Evolutionary conservation across 2,888 invertebrate genomes (phyloP), one percentile per base, ranked within the genome.

Genomic region (Cetonia aurata): DNA sequence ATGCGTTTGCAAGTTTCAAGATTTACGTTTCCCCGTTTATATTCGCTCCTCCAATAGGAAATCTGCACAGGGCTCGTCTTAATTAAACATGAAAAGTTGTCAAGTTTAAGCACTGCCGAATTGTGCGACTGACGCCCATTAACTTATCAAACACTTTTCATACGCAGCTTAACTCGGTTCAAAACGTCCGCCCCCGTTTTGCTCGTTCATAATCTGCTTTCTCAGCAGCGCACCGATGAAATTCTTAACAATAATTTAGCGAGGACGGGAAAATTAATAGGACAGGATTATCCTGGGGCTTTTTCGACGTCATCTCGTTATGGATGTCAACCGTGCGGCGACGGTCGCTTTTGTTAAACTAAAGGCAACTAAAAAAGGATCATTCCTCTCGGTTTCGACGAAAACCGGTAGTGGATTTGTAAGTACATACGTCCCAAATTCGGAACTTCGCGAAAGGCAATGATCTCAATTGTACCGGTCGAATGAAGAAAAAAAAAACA

Each of bases 361-460:
- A 55, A 55, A 33, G 13, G 12, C n/a, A 33, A 33, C n/a, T 31
- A 33, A 55, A 55, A 33, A 55, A 33, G 13, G 33, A 9, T n/a
- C 37, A 4, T 0, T 13, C 10, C 31, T 31, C n/a, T 55, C 31
- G 55, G n/a, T 55, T 13, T n/a, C 55, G 31, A 13, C 55, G 13
- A 55, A 33, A 55, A 55, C 55, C 55, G 55, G 55, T 55, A 55
- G 55, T 13, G 13, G 55, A 55, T 55, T 55, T 55, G 31, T 33
- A 31, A n/a, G 33, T 8, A 13, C n/a, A n/a, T n/a, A n/a, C n/a
- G 13, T 13, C 13, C 55, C 33, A 33, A 53, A 55, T 55, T 55
- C 37, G 31, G 33, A 33, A n/a, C 55, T 33, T 13, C 55, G 6
- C 12, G 31, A 15, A 31, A 12, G 6, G 37, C 33, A 6, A 31